Base-by-base conservation (phyloP, 2,888 invertebrate genomes). In the Nematopogon swammerdamellus region DNA sequence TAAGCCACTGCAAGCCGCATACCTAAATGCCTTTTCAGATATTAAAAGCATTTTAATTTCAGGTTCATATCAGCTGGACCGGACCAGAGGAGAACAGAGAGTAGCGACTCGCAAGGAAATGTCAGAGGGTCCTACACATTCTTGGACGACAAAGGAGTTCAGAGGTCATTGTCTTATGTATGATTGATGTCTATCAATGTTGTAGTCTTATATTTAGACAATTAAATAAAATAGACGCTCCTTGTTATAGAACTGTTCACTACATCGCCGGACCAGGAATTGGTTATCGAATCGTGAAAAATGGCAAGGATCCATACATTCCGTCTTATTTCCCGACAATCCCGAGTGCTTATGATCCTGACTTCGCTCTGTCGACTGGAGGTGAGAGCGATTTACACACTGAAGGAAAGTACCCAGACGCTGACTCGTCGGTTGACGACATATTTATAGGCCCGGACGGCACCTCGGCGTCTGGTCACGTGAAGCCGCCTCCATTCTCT, bases 211-310 rank as follows among this genome's bases (percentile, higher is more conserved):
- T n/a, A n/a, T n/a, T n/a, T n/a, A n/a, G n/a, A n/a, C n/a, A n/a
- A n/a, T n/a, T n/a, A n/a, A n/a, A n/a, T n/a, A 8, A 29, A 30
- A 3, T 18, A 43, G 16, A 11, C 14, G 19, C 4, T 16, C 18
- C 2, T 25, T 16, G 18, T 49, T 18, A 25, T 60, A 80, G 85
- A 55, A 87, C 89, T 0, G 89, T 90, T 1, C 86, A 90, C 65
- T 91, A 91, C 64, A 89, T 87, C 56, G 90, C 90, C 0, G 90
- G 91, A 0, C 89, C 91, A 0, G 87, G 85, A 14, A 90, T 89
- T 46, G 91, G 91, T 1, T 91, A 89, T 61, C 80, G 89, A 44
- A 85, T 90, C 2, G 74, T 90, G 10, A 85, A 89, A 64, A 88
- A 84, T 56, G 85, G 84, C 51, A 83, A 87, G 59, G 88, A 88